Evolutionary conservation across 2,888 invertebrate genomes (phyloP).

Genomic region (Liopterus haemorrhoidalis): DNA sequence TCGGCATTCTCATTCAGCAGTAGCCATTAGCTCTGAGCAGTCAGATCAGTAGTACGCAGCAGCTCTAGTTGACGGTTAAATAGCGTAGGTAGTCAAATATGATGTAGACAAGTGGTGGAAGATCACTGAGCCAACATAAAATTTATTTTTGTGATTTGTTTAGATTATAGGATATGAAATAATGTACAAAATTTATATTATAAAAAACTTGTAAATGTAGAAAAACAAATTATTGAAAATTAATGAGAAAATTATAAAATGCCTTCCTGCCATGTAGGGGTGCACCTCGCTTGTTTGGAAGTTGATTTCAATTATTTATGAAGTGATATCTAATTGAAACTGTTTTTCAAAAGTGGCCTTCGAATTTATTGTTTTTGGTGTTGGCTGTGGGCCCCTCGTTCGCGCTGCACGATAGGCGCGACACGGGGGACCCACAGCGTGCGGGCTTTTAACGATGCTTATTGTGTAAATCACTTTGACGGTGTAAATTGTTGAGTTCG

Average conservation of each 20-base stretch:
- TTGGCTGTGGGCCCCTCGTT: constrained; percentile 26
- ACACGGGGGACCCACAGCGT: too few relatives aligned
- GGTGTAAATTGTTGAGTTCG: constrained; percentile 10
- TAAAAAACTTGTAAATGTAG: constrained; percentile 44
- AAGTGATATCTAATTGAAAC: constrained; percentile 42
- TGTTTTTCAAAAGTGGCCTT: constrained; percentile 48
- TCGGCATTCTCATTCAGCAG: constrained; percentile 35
- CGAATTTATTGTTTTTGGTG: constrained; percentile 39
- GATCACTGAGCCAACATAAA: constrained; percentile 43
- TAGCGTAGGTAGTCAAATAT: too few relatives aligned
- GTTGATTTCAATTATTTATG: constrained; percentile 41
- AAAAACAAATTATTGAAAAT: constrained; percentile 47
- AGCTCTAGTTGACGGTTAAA: too few relatives aligned
- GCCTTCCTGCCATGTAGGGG: constrained; percentile 61
- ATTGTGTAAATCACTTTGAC: constrained; percentile 3
- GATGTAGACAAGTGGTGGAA: constrained; percentile 27
- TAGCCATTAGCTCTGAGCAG: constrained; percentile 7
- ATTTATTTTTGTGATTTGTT: constrained; percentile 51
- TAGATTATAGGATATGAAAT: constrained; percentile 46
- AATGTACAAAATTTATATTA: constrained; percentile 52
- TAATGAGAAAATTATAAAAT: constrained; percentile 50
- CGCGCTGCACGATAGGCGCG: too few relatives aligned
- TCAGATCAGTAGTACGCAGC: too few relatives aligned
- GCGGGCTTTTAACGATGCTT: too few relatives aligned
- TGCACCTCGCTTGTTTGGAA: constrained; percentile 48